phyloP scores from a whole-genome alignment of 1,140 invertebrate genomes.

The Zaprionus davidi region DNA sequence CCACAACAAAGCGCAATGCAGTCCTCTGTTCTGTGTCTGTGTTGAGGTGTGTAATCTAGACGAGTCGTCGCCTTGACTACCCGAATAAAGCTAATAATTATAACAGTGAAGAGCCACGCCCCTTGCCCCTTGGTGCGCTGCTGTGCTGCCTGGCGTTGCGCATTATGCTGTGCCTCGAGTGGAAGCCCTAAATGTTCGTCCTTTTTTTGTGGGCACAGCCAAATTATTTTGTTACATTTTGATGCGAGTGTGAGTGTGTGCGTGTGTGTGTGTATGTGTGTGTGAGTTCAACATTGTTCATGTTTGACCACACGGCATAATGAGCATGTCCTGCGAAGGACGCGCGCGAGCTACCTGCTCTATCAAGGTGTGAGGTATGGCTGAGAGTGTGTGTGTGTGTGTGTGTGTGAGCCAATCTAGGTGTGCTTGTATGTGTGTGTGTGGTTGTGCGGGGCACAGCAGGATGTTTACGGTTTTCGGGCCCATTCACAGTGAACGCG shows the following conservation, averaged over 20 bases:
- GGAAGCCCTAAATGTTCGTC: slow-evolving; percentile 63
- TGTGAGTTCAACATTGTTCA: slow-evolving; percentile 47
- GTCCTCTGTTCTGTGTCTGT: background rate
- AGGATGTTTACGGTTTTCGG: slow-evolving; percentile 46
- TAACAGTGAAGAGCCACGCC: slow-evolving; percentile 21
- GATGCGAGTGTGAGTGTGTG: slow-evolving; percentile 4
- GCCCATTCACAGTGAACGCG: background rate
- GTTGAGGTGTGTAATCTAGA: slow-evolving; percentile 34
- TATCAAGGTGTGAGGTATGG: slow-evolving; percentile 5
- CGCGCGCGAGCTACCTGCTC: slow-evolving; percentile 13
- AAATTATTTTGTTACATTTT: slow-evolving; percentile 59
- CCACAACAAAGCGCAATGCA: slow-evolving; percentile 58
- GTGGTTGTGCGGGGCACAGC: background rate
- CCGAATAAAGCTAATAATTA: slow-evolving; percentile 63
- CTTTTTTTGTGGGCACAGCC: slow-evolving; percentile 21
- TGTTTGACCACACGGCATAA: slow-evolving; percentile 74
- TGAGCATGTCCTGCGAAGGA: slow-evolving; percentile 50
- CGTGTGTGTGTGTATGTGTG: background rate
- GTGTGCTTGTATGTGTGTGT: background rate
- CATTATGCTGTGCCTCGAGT: slow-evolving; percentile 46
- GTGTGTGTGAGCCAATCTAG: background rate
- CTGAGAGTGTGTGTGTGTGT: slow-evolving; percentile 8
- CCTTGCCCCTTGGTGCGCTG: background rate
- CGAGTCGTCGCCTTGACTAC: slow-evolving; percentile 46
- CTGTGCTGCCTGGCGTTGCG: slow-evolving; percentile 53